Percentiles rank a stretch among this genome's conserved stretches.
Evolutionary conservation across 1,140 invertebrate species (phyloP).

Genomic region (Cydia strobilella): DNA sequence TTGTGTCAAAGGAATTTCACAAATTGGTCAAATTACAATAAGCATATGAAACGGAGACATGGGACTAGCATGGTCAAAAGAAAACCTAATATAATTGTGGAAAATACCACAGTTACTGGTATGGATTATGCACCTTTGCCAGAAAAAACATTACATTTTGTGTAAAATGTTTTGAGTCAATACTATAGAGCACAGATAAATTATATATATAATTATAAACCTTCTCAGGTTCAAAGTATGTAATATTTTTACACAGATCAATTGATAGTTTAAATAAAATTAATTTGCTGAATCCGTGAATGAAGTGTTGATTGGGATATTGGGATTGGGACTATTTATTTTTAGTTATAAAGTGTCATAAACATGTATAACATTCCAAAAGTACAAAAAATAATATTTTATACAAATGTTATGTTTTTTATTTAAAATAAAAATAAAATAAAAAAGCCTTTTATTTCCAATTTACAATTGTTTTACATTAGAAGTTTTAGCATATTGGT

Average conservation of each 20-base stretch:
- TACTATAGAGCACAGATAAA: too few species aligned
- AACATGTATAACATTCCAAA: neutral
- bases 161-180: neutral
- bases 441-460: too few species aligned
- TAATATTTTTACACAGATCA: too few species aligned
- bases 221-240: too few species aligned
- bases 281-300: too few species aligned
- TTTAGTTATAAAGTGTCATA: slow-evolving; percentile 24
- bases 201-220: too few species aligned
- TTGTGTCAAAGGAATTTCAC: slow-evolving; percentile 86
- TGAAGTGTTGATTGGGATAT: too few species aligned
- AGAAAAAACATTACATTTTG: neutral
- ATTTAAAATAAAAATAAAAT: too few species aligned
- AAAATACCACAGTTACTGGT: neutral
- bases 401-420: slow-evolving; percentile 48
- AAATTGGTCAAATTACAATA: slow-evolving; percentile 89
- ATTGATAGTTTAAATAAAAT: too few species aligned
- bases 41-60: slow-evolving; percentile 87
- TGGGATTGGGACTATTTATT: too few species aligned
- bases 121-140: neutral
- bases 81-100: slow-evolving; percentile 13
- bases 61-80: slow-evolving; percentile 60
- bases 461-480: too few species aligned
- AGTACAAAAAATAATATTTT: slow-evolving; percentile 3
- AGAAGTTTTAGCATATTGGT: too few species aligned